Base-by-base conservation (phyloP, 35 echinoderm and acorn worm species). In the Lytechinus pictus region DNA sequence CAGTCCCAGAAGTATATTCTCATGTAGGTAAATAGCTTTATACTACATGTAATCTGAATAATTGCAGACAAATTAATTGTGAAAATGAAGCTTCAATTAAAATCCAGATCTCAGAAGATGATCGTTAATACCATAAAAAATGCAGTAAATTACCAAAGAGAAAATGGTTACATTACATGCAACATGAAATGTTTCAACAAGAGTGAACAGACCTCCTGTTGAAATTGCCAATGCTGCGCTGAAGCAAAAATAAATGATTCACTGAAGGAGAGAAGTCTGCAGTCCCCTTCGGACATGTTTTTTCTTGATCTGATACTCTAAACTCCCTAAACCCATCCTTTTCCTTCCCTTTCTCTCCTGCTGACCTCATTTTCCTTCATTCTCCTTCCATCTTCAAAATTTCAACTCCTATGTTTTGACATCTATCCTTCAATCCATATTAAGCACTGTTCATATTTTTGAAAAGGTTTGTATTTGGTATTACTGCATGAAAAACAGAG, bases 161-260 rank as follows among this genome's bases (percentile, higher is more conserved):
- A 44, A 44, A 44, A 44, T 44, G 33, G 33, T 44, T 44, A 44
- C 2, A 44, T n/a, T n/a, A n/a, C n/a, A n/a, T n/a, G 2, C 33
- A 44, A 44, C 33, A 44, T 44, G 0, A 1, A 44, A 44, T 44
- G 33, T 44, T 44, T 44, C 2, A 44, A 44, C 33, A 44, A 44
- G 14, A 21, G 61, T 71, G 61, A 71, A 71, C 61, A 71, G 61
- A 14, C 61, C 61, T 19, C 1, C 3, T 6, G 14, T 71, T 16
- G 61, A 79, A 79, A 79, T 79, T 16, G 66, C 19, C 66, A 79
- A 79, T 16, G 19, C 8, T 79, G 19, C 21, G n/a, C 66, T 79
- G 66, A 79, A n/a, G 66, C 66, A 79, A 16, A 79, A 71, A 79
- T 79, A n/a, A 79, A 79, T 79, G 66, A 79, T 79, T 79, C 66